Evolutionary conservation across 1,140 invertebrate genomes (phyloP), one percentile per base, ranked within the genome.

Genomic region (Tetramorium simillimum): DNA sequence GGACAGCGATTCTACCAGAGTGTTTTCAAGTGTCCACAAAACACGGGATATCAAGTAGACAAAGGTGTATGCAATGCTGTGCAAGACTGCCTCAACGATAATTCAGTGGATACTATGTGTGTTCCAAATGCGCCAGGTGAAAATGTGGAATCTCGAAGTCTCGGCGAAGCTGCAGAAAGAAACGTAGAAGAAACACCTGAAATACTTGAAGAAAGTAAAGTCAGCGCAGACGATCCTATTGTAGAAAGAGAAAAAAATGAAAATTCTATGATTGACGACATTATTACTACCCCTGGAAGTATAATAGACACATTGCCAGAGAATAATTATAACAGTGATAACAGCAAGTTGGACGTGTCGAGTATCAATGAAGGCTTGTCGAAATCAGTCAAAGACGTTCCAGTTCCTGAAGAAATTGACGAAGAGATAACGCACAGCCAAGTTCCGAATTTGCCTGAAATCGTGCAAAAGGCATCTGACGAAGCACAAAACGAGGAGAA

Each of bases 21-120:
- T 24, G 28, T 90, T 33, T 89, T 67, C 2, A 77, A 43, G 0
- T 90, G 89, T 14, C 89, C 89, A 18, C 63, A 37, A 3, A 78
- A 73, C 33, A 90, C 73, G 37, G 58, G 56, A 2, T 90, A 84
- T 7, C 43, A 89, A 2, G 21, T 10, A 1, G 24, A 67, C 4
- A 89, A 9, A 1, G 56, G 58, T 24, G 49, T 86, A 14, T 89
- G 88, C 18, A 10, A 24, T 7, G 10, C 43, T 10, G 2, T 86
- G 56, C 0, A 28, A n/a, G 14, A 9, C 10, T 2, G 62, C 2
- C 7, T 51, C 12, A n/a, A 46, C 4, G n/a, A 70, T 9, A n/a
- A 43, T 0, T 62, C 53, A 14, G 28, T 76, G 1, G 46, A 56
- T 10, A n/a, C 65, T 12, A 5, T 87, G n/a, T 77, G 72, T 18